These are phyloP conservation scores for Sesamia nonagrioides DNA, from an alignment of 1,140 invertebrate species.

Conservation along the genomic window DNA sequence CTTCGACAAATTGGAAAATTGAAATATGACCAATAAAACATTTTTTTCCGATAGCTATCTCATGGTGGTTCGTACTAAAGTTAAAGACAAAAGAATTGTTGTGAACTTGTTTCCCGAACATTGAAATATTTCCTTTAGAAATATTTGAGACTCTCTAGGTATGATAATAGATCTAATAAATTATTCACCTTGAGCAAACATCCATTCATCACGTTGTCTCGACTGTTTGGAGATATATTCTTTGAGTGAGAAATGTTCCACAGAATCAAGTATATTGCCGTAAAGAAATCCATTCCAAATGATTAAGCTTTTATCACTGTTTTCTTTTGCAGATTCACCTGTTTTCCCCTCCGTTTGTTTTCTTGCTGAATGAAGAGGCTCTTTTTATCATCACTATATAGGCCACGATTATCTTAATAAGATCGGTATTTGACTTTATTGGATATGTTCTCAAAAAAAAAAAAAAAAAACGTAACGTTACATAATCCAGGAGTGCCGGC, in stretches of 20 bases:
- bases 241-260: slow-evolving; percentile 24
- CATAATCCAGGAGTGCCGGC: no score
- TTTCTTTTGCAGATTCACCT: slow-evolving; percentile 52
- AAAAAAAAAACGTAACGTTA: no score
- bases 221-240: slow-evolving; percentile 32
- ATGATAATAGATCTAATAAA: slow-evolving; percentile 59
- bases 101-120: not conserved
- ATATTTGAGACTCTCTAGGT: slow-evolving; percentile 11
- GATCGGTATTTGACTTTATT: no score
- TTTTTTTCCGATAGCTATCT: slow-evolving; percentile 33
- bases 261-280: slow-evolving; percentile 39
- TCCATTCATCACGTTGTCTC: slow-evolving; percentile 65
- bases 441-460: no score
- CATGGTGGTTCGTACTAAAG: not conserved
- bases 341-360: slow-evolving; percentile 32
- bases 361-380: not conserved
- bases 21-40: slow-evolving; percentile 29
- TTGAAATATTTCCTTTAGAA: slow-evolving; percentile 24
- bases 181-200: slow-evolving; percentile 65
- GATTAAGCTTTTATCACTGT: slow-evolving; percentile 67
- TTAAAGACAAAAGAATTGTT: slow-evolving; percentile 29
- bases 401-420: not conserved
- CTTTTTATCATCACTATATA: not conserved
- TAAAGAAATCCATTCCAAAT: slow-evolving; percentile 67
- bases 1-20: slow-evolving; percentile 35